Evolutionary conservation across 92 coral and sea anemone species (phyloP), one percentile per base, ranked within the genome.

Genomic region (Bergia puertoricense): DNA sequence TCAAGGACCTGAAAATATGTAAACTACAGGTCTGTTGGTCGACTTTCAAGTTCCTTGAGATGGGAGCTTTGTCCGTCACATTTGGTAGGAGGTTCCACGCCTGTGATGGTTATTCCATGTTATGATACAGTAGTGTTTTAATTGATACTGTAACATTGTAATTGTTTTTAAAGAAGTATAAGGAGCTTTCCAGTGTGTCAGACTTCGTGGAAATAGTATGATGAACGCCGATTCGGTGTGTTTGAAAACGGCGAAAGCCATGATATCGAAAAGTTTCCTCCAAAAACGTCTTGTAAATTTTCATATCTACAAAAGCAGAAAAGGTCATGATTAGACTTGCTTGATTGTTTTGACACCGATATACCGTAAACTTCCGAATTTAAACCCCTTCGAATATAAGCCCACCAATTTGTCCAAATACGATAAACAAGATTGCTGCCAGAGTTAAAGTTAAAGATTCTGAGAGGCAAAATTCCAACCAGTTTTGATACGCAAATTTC

Each of bases 181-280:
- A 18, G 8, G 2, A 43, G 44, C 44, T 59, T 68, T 40, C 66
- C 39, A 46, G 0, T 18, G 40, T 39, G 15, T 88, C 88, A 96
- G 80, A 97, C 99, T 44, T 97, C 98, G 56, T 92, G 93, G 77
- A 91, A 97, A 14, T 93, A 76, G 82, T 85, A 89, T 44, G 94
- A 86, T 9, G 98, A 90, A 51, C 94, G 90, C 81, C 90, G 93
- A 20, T 84, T 90, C 9, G 93, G 78, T 11, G 94, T 91, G 44
- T 94, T 94, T 4, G 98, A 48, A 74, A 97, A 95, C 11, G 99
- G 99, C 4, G 99, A 97, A 75, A 97, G 89, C 99, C 99, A 97
- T 1, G 91, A 77, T 16, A 97, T 77, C 38, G 99, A 97, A 74
- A 97, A 94, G 79, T 93, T 87, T 2, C 98, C 98, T 39, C 99